Evolutionary conservation across 2,113 vertebrate genomes (phyloP).

Genomic region (Periophthalmodon schlosseri): DNA sequence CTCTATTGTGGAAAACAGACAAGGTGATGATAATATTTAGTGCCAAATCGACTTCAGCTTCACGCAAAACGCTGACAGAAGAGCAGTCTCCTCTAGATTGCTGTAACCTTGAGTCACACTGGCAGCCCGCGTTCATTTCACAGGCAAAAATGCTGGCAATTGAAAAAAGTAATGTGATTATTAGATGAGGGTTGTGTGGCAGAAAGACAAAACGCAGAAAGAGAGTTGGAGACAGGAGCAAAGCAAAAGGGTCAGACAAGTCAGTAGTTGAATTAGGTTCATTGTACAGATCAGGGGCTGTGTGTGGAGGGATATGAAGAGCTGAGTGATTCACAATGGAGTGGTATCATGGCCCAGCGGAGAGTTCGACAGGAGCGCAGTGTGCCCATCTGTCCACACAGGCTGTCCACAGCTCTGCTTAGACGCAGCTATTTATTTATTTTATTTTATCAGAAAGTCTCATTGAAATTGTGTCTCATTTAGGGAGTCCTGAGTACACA

Average conservation of each 20-base stretch:
- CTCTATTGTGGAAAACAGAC: constrained; percentile 48
- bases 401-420: constrained; percentile 49
- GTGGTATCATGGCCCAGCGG: constrained; percentile 47
- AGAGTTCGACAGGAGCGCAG: constrained; percentile 50
- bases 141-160: constrained; percentile 22
- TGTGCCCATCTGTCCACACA: constrained; percentile 55
- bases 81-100: constrained; percentile 41
- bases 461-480: too few relatives aligned
- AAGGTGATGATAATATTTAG: constrained; percentile 52
- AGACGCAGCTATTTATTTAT: constrained; percentile 33
- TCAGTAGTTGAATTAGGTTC: constrained; percentile 27
- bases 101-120: constrained; percentile 57
- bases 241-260: constrained; percentile 18
- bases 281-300: constrained; percentile 18
- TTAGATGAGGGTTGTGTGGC: constrained; percentile 42
- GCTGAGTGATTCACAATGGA: constrained; percentile 67
- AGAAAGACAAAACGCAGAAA: background rate
- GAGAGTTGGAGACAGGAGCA: constrained; percentile 14
- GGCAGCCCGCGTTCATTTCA: constrained; percentile 42
- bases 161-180: constrained; percentile 61
- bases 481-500: too few relatives aligned
- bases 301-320: constrained; percentile 46
- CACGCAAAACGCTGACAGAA: constrained; percentile 3
- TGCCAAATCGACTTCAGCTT: constrained; percentile 19
- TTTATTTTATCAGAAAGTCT: too few relatives aligned